phyloP scores from a whole-genome alignment of 2,888 invertebrate species.

The Cremastinae sp. region DNA sequence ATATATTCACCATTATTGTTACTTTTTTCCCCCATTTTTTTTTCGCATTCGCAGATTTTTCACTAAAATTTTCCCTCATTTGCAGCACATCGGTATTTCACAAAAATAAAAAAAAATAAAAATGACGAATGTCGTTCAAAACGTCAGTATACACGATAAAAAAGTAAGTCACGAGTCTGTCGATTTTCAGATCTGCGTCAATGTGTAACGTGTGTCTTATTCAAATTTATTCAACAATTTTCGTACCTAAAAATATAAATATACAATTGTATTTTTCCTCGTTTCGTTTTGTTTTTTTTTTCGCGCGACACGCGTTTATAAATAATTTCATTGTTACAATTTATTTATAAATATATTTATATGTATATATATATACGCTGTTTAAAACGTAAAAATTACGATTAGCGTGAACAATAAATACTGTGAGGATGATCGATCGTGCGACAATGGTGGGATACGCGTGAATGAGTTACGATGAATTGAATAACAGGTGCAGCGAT shows the following conservation, averaged over 20 bases:
- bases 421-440: slow-evolving; percentile 67
- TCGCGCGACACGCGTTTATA: slow-evolving; percentile 24
- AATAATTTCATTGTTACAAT: slow-evolving; percentile 48
- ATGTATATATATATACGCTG: neutral
- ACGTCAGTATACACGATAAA: no score
- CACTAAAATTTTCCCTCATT: neutral
- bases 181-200: no score
- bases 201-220: slow-evolving; percentile 25
- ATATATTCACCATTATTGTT: neutral
- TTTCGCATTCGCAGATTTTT: neutral
- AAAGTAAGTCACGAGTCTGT: no score
- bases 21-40: neutral
- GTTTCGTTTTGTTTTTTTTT: slow-evolving; percentile 33
- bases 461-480: slow-evolving; percentile 41
- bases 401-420: slow-evolving; percentile 62
- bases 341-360: slow-evolving; percentile 24
- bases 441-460: slow-evolving; percentile 59
- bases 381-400: slow-evolving; percentile 48
- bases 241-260: slow-evolving; percentile 55
- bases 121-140: no score
- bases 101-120: no score
- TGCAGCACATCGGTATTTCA: no score
- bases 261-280: slow-evolving; percentile 56
- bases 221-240: slow-evolving; percentile 52
- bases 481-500: slow-evolving; percentile 31